These are phyloP conservation scores for Epsilonema sp. DNA, from an alignment of 2,888 invertebrate species.

Conservation along the genomic window DNA sequence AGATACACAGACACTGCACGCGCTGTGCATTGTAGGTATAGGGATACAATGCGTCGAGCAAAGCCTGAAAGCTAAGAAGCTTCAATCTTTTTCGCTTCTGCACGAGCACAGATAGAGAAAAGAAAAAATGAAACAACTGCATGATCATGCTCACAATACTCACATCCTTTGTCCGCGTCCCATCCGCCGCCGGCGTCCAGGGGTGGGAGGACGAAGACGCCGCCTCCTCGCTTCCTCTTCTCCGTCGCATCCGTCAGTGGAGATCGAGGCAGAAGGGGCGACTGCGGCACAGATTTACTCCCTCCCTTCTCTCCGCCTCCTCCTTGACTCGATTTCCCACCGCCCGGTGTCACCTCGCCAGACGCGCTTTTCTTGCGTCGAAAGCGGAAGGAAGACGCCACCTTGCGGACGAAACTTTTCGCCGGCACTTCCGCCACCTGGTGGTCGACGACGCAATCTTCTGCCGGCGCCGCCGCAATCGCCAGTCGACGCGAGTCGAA, in stretches of 20 bases:
- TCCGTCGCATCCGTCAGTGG: not conserved
- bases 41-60: no score
- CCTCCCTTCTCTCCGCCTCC: not conserved
- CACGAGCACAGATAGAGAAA: no score
- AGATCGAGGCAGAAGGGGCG: not conserved
- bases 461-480: not conserved
- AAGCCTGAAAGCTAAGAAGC: no score
- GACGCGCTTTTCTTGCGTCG: not conserved
- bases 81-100: no score
- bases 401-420: conserved; percentile 1
- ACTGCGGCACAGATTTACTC: not conserved
- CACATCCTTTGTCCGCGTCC: not conserved
- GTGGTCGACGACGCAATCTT: not conserved
- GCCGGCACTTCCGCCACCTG: not conserved
- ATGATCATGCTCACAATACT: no score
- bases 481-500: not conserved
- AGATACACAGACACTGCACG: not conserved
- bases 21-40: no score
- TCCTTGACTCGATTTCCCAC: not conserved
- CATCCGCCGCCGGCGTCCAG: not conserved
- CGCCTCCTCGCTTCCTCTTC: not conserved
- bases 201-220: conserved; percentile 5
- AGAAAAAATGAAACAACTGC: no score
- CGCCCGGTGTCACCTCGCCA: not conserved
- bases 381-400: conserved; percentile 4